phyloP scores from a whole-genome alignment of 2,888 invertebrate genomes.

The Lypha dubia region DNA sequence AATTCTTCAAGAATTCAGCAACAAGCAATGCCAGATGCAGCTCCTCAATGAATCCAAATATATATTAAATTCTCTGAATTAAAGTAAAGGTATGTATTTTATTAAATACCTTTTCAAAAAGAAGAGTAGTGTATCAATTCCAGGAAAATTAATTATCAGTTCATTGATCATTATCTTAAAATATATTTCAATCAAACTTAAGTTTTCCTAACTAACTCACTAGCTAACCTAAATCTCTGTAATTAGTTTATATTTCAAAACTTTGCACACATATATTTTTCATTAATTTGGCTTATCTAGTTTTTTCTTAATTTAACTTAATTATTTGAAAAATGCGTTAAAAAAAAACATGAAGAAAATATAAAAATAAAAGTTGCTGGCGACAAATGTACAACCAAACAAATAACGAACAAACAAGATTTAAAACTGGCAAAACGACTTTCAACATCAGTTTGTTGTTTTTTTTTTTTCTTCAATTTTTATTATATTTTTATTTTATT shows the following conservation, averaged over 20 bases:
- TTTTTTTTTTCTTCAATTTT: constrained; percentile 50
- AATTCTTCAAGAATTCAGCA: not conserved
- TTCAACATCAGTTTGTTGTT: constrained; percentile 79
- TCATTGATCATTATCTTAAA: not conserved
- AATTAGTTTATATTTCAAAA: constrained; percentile 65
- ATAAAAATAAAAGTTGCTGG: constrained; percentile 26
- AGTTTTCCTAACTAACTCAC: not conserved
- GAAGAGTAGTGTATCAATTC: no score
- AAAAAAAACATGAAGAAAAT: constrained; percentile 16
- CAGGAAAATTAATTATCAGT: no score
- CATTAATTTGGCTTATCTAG: constrained; percentile 36
- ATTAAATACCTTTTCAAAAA: not conserved
- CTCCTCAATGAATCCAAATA: not conserved
- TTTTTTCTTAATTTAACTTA: not conserved
- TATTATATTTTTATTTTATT: constrained; percentile 28
- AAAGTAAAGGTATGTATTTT: constrained; percentile 25
- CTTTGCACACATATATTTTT: constrained; percentile 32
- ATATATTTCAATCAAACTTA: not conserved
- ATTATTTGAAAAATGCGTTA: constrained; percentile 30
- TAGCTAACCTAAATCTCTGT: constrained; percentile 7
- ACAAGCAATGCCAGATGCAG: not conserved
- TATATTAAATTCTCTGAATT: constrained; percentile 16
- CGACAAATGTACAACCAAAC: constrained; percentile 49
- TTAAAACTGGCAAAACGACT: constrained; percentile 81
- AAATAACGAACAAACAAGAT: constrained; percentile 37